Evolutionary conservation across 2,888 invertebrate genomes (phyloP).

Genomic region (Villa cingulata): DNA sequence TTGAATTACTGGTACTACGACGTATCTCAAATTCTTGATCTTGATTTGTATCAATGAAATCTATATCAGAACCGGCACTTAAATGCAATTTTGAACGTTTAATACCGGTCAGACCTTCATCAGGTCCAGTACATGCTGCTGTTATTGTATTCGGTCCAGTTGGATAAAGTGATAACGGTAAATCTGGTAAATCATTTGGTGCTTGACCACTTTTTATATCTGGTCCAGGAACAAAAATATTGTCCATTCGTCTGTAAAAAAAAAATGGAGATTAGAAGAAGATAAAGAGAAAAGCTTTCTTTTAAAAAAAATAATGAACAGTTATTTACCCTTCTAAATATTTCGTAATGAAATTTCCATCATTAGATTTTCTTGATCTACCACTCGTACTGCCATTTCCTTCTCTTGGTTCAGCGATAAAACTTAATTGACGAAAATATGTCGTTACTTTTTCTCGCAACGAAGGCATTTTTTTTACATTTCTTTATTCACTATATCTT

Average conservation of each 20-base stretch:
- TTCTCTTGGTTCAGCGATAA: constrained; percentile 46
- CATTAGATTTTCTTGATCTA: constrained; percentile 31
- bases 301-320: background rate
- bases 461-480: constrained; percentile 48
- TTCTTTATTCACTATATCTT: too few relatives aligned
- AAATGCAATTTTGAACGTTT: constrained; percentile 51
- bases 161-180: constrained; percentile 39
- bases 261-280: too few relatives aligned
- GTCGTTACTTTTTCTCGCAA: constrained; percentile 55
- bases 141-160: constrained; percentile 44
- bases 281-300: background rate
- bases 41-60: constrained; percentile 50
- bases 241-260: constrained; percentile 27
- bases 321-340: constrained; percentile 52
- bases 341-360: constrained; percentile 53
- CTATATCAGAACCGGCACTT: constrained; percentile 54
- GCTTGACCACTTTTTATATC: constrained; percentile 53
- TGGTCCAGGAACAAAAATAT: constrained; percentile 27
- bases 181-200: constrained; percentile 57
- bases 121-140: constrained; percentile 69
- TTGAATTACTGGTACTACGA: constrained; percentile 22
- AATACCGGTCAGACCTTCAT: constrained; percentile 63
- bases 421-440: constrained; percentile 57
- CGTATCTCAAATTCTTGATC: constrained; percentile 31
- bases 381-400: constrained; percentile 21